A percentile compares a stretch with the other conserved stretches of the same genome.
Conservation (phyloP, 2,797 vertebrate genomes). For the Leucoraja ocellata region DNA sequence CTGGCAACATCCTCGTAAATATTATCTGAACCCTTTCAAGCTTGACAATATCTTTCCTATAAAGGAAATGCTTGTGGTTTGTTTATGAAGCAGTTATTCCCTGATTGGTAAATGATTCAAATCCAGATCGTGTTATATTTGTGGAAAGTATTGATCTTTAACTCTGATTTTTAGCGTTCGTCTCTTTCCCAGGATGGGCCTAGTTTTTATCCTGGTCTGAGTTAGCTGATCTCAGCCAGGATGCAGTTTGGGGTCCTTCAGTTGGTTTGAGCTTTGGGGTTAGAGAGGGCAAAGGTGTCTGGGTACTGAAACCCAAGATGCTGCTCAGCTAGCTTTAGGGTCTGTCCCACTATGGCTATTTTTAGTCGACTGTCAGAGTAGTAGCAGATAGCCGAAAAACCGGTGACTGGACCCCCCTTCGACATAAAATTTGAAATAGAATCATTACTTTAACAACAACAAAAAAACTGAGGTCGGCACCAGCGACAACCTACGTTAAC, state of each 20-base stretch:
- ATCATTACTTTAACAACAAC: too few relatives aligned
- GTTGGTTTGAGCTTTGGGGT: background rate
- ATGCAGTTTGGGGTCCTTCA: background rate
- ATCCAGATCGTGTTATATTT: background rate
- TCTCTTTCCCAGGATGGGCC: background rate
- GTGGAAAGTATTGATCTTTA: background rate
- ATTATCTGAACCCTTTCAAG: too few relatives aligned
- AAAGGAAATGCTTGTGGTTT: background rate
- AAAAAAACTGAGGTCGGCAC: too few relatives aligned
- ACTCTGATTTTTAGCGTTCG: background rate
- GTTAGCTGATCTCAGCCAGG: background rate
- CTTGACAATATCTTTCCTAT: too few relatives aligned
- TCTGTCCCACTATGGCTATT: too few relatives aligned
- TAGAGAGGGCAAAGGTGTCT: background rate
- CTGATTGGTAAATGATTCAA: background rate
- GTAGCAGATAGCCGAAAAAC: too few relatives aligned
- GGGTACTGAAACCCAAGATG: background rate
- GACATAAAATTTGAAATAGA: too few relatives aligned
- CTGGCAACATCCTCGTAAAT: too few relatives aligned
- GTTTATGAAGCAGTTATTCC: background rate
- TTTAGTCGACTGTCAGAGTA: too few relatives aligned
- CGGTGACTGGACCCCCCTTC: too few relatives aligned
- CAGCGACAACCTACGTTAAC: too few relatives aligned
- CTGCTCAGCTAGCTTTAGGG: background rate
- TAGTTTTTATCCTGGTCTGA: slow-evolving; percentile 5